Base-by-base conservation (phyloP, 2,888 invertebrate genomes). In the Drosophila siamana region DNA sequence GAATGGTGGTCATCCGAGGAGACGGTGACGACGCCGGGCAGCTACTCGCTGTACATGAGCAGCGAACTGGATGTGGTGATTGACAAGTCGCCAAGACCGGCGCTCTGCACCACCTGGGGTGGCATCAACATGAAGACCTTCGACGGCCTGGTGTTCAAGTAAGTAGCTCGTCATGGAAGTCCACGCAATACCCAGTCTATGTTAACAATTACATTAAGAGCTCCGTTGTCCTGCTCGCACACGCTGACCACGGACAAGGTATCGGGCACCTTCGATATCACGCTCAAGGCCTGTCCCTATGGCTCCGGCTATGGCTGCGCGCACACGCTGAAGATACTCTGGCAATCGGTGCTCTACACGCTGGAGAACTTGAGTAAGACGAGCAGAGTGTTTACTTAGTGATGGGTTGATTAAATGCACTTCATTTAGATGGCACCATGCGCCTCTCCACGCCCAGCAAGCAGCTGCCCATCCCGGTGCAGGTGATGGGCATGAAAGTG, bases 71-170 rank as follows among this genome's bases (percentile, higher is more conserved):
- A 90, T 74, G 80, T 92, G 1, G 74, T 86, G 5, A 70, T 91
- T 6, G 89, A 91, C 69, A 88, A 76, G 16, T 76, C 89, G 4
- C 95, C 95, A 0, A 94, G 94, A 78, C 94, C 95, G 0, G 95
- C 96, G 0, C 93, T 94, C 9, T 98, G 98, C 84, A 94, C 95
- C 59, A 94, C 95, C 1, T 98, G 97, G 97, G 95, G 95, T 22
- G 96, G 96, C 30, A 93, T 94, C 13, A 97, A 97, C 91, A 95
- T 95, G 82, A 96, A 97, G 91, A 97, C 97, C 0, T 97, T 97
- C 86, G 97, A 98, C 92, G 97, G 97, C 6, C 94, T 94, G 81
- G 94, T 97, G 47, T 95, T 94, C 86, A 95, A 95, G 95, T 95
- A 74, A 73, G 88, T n/a, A n/a, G n/a, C n/a, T n/a, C n/a, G n/a